Evolutionary conservation across 2,113 vertebrate genomes (phyloP), one percentile per base, ranked within the genome.

Genomic region (Corapipo altera): DNA sequence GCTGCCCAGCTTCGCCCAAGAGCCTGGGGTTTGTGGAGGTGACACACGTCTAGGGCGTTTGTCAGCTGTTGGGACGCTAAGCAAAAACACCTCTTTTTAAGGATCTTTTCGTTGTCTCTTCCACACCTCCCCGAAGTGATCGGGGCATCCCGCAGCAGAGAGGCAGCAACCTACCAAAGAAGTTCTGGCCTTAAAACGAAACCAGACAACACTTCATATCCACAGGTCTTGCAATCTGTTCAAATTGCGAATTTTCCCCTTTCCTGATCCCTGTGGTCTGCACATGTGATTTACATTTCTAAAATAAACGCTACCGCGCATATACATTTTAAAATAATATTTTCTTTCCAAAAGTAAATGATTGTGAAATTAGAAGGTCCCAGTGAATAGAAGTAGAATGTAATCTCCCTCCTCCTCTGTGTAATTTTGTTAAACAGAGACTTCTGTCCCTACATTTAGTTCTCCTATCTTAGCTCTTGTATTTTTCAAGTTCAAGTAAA

Each of bases 301-400:
- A 95, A 97, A 90, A 59, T 77, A 85, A 97, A 96, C 66, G 44
- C 88, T 72, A 94, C 61, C 30, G 70, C 44, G 30, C 59, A 71
- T 39, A 46, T 59, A 92, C 83, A 15, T 66, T 89, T 91, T 48
- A 91, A 95, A 96, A 94, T 67, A 95, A 77, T 95, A 95, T 97
- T 94, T 93, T 93, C 85, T 77, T 88, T 66, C 54, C 76, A 66
- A 95, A 97, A 96, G 88, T 88, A 97, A 96, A 97, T 85, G 83
- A 30, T 58, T 83, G 85, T 62, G 89, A 91, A 87, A 89, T 95
- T 87, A 83, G 71, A 93, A 85, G 83, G 69, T 93, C 85, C 49
- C 93, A 81, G 67, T 75, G 89, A 97, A 93, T 49, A 89, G 94
- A 97, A 71, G 48, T 44, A 75, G 88, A 88, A 85, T 43, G 69